A percentile compares a stretch with the other conserved stretches of the same genome.
These are phyloP conservation scores for Lepidurus packardi DNA, from an alignment of 1,140 invertebrate species.

Conservation along the genomic window DNA sequence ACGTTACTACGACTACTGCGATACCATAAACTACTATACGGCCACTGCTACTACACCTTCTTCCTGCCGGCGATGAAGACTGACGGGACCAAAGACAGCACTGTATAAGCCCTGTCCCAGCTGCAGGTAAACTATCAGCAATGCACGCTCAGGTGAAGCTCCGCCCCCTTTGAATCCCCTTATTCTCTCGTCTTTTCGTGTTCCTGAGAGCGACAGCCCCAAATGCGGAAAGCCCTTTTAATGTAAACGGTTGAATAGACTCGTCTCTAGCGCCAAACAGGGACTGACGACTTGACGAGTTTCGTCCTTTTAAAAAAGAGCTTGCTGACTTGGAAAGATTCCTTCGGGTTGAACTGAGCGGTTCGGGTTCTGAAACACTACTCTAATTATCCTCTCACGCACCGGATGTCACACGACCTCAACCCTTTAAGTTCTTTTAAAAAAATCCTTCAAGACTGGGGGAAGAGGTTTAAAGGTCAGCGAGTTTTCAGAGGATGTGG, in stretches of 20 bases:
- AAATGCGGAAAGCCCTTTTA: too few species aligned
- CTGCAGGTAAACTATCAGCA: background rate
- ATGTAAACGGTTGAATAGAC: too few species aligned
- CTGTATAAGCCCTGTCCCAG: background rate
- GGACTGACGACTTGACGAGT: too few species aligned
- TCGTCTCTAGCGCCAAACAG: too few species aligned
- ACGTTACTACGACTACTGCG: background rate
- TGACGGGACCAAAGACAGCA: background rate
- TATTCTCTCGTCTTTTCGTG: background rate
- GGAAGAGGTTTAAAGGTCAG: slow-evolving; percentile 1
- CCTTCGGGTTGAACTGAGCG: slow-evolving; percentile 3
- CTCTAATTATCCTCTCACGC: background rate
- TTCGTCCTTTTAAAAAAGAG: too few species aligned
- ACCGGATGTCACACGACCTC: slow-evolving; percentile 17
- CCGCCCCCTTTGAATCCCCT: background rate
- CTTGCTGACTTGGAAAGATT: background rate
- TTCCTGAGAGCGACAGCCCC: too few species aligned
- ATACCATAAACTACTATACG: background rate
- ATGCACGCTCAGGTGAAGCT: background rate
- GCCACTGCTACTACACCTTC: background rate
- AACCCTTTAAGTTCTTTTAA: slow-evolving; percentile 6
- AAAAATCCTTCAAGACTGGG: background rate
- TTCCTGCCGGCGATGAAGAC: background rate
- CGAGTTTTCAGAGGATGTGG: background rate
- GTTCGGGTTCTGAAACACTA: background rate